A percentile compares a stretch with the other conserved stretches of the same genome.
These are phyloP conservation scores for Nerophis lumbriciformis DNA, from an alignment of 2,113 vertebrate species.

Conservation along the genomic window DNA sequence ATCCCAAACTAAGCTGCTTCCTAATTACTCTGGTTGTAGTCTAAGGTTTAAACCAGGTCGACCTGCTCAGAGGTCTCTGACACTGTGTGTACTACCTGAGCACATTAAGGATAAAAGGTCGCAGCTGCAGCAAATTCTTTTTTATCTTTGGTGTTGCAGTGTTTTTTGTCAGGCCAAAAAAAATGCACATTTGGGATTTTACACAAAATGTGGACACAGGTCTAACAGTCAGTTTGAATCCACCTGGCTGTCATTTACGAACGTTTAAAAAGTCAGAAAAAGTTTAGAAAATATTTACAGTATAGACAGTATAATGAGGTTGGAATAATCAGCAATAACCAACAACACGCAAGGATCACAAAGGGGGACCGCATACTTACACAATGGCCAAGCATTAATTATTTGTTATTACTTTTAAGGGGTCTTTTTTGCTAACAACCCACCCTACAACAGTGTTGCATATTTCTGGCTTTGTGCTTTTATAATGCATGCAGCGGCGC, in stretches of 20 bases:
- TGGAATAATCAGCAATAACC: conserved; percentile 47
- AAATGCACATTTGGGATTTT: conserved; percentile 44
- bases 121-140: conserved; percentile 8
- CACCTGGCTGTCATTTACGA: conserved; percentile 41
- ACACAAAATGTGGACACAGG: conserved; percentile 30
- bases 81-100: conserved; percentile 15
- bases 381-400: conserved; percentile 40
- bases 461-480: conserved; percentile 43
- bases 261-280: conserved; percentile 45
- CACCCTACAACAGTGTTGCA: conserved; percentile 44
- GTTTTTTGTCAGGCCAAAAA: conserved; percentile 34
- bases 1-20: conserved; percentile 65
- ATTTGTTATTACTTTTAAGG: conserved; percentile 46
- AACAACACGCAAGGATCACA: conserved; percentile 3
- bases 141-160: conserved; percentile 26
- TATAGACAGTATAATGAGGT: too few species aligned
- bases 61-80: conserved; percentile 37
- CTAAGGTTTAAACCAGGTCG: conserved; percentile 35
- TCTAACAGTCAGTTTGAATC: conserved; percentile 50
- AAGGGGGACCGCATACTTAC: conserved; percentile 10
- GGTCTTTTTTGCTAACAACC: conserved; percentile 15
- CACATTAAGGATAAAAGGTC: conserved; percentile 11
- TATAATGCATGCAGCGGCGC: conserved; percentile 23
- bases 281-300: conserved; percentile 58
- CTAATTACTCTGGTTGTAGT: conserved; percentile 65